A percentile compares a stretch with the other conserved stretches of the same genome.
Evolutionary conservation across 2,113 vertebrate genomes (phyloP).

Genomic region (Pseudorectes ferrugineus): DNA sequence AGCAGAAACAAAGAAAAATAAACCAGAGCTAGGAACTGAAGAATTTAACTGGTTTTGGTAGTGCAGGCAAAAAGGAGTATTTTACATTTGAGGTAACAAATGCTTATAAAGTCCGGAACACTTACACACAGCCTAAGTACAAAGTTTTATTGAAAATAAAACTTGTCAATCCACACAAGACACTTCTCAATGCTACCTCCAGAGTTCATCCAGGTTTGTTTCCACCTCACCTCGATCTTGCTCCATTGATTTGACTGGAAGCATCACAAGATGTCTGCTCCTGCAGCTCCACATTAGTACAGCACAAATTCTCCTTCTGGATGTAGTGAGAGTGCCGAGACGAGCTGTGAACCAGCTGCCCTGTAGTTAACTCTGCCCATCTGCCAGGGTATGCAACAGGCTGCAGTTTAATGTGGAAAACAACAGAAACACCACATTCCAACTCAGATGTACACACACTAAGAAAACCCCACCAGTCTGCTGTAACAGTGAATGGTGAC

Average conservation of each 20-base stretch:
- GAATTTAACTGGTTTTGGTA: neutral
- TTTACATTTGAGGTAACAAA: neutral
- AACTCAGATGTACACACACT: neutral
- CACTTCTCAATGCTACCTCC: accelerated
- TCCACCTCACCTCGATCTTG: neutral
- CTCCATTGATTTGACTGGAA: neutral
- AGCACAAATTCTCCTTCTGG: neutral
- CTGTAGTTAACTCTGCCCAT: neutral
- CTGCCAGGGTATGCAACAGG: neutral
- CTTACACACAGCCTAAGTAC: neutral
- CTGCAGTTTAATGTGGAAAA: neutral
- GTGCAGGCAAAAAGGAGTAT: neutral
- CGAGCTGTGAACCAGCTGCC: neutral
- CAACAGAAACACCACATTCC: neutral
- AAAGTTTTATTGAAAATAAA: neutral
- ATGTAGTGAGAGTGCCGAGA: accelerated
- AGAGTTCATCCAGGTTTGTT: neutral
- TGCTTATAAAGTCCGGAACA: neutral
- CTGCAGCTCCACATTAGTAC: neutral
- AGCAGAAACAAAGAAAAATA: neutral
- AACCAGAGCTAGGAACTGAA: neutral
- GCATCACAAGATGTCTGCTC: neutral
- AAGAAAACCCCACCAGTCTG: neutral
- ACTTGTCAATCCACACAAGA: neutral
- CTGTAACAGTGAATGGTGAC: neutral